Base-by-base conservation (phyloP, 2,797 vertebrate genomes). In the Neoniphon sammara region DNA sequence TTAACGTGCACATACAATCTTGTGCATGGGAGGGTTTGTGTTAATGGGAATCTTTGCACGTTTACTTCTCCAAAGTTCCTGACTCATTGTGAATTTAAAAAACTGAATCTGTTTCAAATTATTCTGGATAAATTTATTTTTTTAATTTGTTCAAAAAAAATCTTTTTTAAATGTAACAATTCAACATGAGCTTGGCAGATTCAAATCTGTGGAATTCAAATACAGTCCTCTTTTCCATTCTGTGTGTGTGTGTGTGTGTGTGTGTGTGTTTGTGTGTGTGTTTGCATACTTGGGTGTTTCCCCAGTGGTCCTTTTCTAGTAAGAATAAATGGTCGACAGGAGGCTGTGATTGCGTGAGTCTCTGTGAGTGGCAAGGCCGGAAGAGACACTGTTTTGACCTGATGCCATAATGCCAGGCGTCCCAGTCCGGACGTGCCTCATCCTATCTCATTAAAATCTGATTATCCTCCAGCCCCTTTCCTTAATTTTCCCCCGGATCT, bases 361-460 rank as follows among this genome's bases (percentile, higher is more conserved):
- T 83, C 80, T 83, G 55, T 75, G 77, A 83, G 75, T 78, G 66
- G 61, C 67, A 64, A 53, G 69, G 70, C 82, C 72, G 78, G 76
- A 87, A 81, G 79, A 78, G 36, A 82, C 86, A 80, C 77, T 52
- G 12, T 80, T 86, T 83, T 88, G 82, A 83, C 75, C 80, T 52
- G 70, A 76, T 74, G 77, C 78, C 70, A 80, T 86, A 87, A 86
- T 89, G 84, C 77, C 72, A 85, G 76, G 81, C 81, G 61, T 85
- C 70, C 71, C 64, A 42, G 75, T 87, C 91, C 86, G 88, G 92
- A 92, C 87, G 84, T 80, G 74, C 82, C 81, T 89, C 83, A 77
- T 90, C 66, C 81, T 80, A 73, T 89, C 91, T 93, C 89, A 93
- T 94, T 93, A 92, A 94, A 92, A 88, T 82, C 78, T 78, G 73